A percentile compares a stretch with the other conserved stretches of the same genome.
phyloP scores from a whole-genome alignment of 1,140 invertebrate species.

The Gryllus bimaculatus region DNA sequence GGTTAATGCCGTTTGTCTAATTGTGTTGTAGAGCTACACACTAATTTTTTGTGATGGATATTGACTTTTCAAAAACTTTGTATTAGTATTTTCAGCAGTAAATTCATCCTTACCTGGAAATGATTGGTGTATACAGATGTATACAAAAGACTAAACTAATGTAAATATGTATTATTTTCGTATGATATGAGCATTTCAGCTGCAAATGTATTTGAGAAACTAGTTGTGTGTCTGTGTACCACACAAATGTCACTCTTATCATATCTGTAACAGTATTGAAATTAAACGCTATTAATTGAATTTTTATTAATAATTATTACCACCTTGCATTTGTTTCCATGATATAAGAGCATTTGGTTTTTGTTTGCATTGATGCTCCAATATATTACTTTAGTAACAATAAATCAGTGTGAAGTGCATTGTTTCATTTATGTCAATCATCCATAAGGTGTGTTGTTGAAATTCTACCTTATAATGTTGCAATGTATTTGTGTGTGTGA shows the following conservation, averaged over 20 bases:
- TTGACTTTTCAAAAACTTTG: not conserved
- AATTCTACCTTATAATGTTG: no score
- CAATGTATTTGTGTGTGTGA: no score
- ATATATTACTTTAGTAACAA: no score
- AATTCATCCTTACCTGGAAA: not conserved
- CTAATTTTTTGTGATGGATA: not conserved
- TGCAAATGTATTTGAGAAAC: not conserved
- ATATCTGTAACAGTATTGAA: slow-evolving; percentile 1
- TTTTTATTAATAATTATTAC: not conserved
- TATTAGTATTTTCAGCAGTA: not conserved
- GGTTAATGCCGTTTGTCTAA: not conserved
- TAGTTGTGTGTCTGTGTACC: not conserved
- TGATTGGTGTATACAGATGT: not conserved
- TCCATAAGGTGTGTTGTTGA: no score
- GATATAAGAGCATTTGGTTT: no score
- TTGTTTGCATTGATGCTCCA: no score
- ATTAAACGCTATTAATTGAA: not conserved
- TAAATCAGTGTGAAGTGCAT: no score
- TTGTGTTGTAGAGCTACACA: not conserved
- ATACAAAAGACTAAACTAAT: not conserved
- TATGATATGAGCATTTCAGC: not conserved
- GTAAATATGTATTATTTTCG: slow-evolving; percentile 1
- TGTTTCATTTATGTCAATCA: no score
- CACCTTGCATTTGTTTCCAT: not conserved
- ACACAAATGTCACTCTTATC: not conserved